A percentile compares a stretch with the other conserved stretches of the same genome.
phyloP scores from a whole-genome alignment of 1,140 invertebrate genomes.

The Orius insidiosus region DNA sequence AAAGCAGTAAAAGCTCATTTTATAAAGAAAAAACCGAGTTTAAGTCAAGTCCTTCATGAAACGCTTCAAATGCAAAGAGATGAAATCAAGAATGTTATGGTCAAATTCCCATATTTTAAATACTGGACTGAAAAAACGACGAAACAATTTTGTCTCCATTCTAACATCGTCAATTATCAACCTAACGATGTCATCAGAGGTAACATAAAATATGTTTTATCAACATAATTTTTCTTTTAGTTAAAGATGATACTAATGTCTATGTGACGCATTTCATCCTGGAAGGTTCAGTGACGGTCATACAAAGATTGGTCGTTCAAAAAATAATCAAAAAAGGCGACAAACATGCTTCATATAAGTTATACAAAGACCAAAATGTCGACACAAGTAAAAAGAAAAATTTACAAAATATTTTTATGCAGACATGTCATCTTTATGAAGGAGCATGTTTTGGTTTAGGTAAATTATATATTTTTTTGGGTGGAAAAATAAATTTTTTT shows the following conservation, averaged over 20 bases:
- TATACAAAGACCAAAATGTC: constrained; percentile 1
- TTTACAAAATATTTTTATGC: constrained; percentile 8
- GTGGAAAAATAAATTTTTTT: too few species aligned
- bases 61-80: constrained; percentile 13
- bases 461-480: too few species aligned
- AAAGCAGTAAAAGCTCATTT: constrained; percentile 6
- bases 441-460: constrained; percentile 12
- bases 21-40: constrained; percentile 9
- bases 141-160: constrained; percentile 12
- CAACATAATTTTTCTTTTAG: constrained; percentile 1
- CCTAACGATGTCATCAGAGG: constrained; percentile 9
- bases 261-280: constrained; percentile 12
- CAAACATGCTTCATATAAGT: not conserved
- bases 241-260: constrained; percentile 13
- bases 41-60: constrained; percentile 9
- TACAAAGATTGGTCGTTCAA: constrained; percentile 3
- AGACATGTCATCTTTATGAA: constrained; percentile 8
- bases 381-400: not conserved
- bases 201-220: not conserved
- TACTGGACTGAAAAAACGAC: constrained; percentile 10
- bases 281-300: constrained; percentile 8
- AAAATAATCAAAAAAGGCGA: not conserved
- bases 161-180: constrained; percentile 3
- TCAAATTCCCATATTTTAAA: constrained; percentile 14
- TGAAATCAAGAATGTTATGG: constrained; percentile 11